A percentile compares a stretch with the other conserved stretches of the same genome.
Evolutionary conservation across 1,140 invertebrate genomes (phyloP).

Genomic region (Dreissena rostriformis): DNA sequence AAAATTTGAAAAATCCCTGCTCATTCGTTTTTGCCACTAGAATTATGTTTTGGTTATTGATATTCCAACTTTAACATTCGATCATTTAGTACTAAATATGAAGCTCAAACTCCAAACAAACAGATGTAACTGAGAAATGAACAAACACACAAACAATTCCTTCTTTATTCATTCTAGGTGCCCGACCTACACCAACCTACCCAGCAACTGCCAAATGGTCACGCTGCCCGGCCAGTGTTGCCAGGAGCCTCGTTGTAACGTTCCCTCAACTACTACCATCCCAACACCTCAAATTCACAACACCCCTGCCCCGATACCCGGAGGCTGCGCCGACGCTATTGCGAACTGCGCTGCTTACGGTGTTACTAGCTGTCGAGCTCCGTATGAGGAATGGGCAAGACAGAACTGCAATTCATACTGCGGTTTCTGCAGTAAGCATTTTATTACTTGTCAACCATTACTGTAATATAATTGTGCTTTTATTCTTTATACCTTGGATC

Average conservation of each 20-base stretch:
- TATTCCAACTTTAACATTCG: too few relatives aligned
- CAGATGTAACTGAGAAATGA: too few relatives aligned
- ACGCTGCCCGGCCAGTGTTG: conserved; percentile 66
- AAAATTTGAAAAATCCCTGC: too few relatives aligned
- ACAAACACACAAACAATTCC: too few relatives aligned
- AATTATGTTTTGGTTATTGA: too few relatives aligned
- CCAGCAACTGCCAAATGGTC: conserved; percentile 59
- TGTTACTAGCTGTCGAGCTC: conserved; percentile 44
- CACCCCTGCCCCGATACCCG: conserved; percentile 28
- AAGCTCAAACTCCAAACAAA: too few relatives aligned
- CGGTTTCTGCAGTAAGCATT: conserved; percentile 66
- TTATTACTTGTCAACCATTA: background rate
- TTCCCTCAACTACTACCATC: conserved; percentile 24
- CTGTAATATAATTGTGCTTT: too few relatives aligned
- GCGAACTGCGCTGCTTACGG: conserved; percentile 60
- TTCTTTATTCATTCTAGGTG: conserved; percentile 56
- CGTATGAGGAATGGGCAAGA: conserved; percentile 66
- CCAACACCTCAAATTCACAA: conserved; percentile 16
- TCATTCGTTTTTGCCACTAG: too few relatives aligned
- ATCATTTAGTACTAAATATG: too few relatives aligned
- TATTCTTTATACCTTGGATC: too few relatives aligned
- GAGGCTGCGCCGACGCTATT: conserved; percentile 42
- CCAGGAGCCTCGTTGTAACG: conserved; percentile 56
- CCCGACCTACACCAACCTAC: conserved; percentile 63
- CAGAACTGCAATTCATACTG: conserved; percentile 69